These are phyloP conservation scores for Diabrotica undecimpunctata DNA, from an alignment of 1,140 invertebrate species.

Conservation along the genomic window DNA sequence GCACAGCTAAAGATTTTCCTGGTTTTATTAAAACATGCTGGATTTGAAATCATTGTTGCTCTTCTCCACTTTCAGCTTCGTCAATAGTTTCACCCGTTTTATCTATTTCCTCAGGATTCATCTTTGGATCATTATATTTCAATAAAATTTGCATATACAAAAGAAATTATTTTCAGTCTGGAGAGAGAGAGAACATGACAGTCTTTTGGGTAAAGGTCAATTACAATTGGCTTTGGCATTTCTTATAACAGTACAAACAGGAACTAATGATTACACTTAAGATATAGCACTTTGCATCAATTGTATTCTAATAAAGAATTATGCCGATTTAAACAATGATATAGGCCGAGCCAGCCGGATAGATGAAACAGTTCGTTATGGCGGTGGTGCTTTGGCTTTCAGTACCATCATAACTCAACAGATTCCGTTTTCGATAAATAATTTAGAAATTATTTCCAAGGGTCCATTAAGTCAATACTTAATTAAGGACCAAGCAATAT, in stretches of 20 bases:
- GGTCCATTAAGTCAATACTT: background rate
- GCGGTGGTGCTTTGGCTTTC: constrained; percentile 26
- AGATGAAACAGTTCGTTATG: constrained; percentile 24
- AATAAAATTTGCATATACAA: too few relatives aligned
- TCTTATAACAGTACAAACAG: constrained; percentile 34
- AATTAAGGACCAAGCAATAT: background rate
- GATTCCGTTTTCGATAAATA: constrained; percentile 38
- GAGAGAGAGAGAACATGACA: too few relatives aligned
- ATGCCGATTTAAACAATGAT: constrained; percentile 36
- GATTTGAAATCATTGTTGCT: too few relatives aligned
- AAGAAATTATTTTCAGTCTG: too few relatives aligned
- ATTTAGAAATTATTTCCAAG: constrained; percentile 32
- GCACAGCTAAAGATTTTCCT: too few relatives aligned
- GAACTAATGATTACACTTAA: constrained; percentile 33
- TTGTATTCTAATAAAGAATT: constrained; percentile 38
- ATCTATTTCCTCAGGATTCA: too few relatives aligned
- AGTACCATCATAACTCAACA: constrained; percentile 16
- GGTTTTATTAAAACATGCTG: too few relatives aligned
- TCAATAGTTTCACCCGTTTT: too few relatives aligned
- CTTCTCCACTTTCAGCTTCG: too few relatives aligned
- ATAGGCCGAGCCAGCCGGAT: constrained; percentile 22
- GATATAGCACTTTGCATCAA: constrained; percentile 41
- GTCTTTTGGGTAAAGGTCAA: constrained; percentile 41
- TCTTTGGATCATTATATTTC: too few relatives aligned
- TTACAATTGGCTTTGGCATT: constrained; percentile 44